These are phyloP conservation scores for Automeris io DNA, from an alignment of 2,888 invertebrate genomes.

Conservation along the genomic window DNA sequence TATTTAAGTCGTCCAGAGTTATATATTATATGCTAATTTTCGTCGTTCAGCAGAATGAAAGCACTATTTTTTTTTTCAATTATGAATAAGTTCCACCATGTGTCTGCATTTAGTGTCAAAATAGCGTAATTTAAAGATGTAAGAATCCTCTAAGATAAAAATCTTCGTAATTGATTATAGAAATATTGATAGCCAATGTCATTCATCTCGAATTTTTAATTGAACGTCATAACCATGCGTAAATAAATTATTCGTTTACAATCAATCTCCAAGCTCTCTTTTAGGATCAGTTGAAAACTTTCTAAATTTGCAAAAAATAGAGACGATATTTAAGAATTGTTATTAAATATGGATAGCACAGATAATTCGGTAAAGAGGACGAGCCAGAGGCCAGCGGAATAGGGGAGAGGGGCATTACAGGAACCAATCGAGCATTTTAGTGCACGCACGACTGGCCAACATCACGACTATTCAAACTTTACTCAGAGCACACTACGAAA, in stretches of 20 bases:
- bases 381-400: conserved; percentile 21
- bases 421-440: conserved; percentile 55
- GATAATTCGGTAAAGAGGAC: conserved; percentile 36
- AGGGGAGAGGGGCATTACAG: conserved; percentile 25
- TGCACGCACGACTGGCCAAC: conserved; percentile 64
- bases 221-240: too few species aligned
- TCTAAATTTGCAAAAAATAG: neutral
- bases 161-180: too few species aligned
- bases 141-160: too few species aligned
- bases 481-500: conserved; percentile 11
- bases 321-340: conserved; percentile 3
- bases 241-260: neutral
- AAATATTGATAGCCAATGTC: too few species aligned
- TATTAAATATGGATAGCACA: conserved; percentile 23
- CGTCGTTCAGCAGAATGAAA: too few species aligned
- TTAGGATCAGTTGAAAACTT: neutral
- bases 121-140: too few species aligned
- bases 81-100: too few species aligned
- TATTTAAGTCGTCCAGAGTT: too few species aligned
- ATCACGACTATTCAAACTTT: conserved; percentile 48
- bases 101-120: too few species aligned
- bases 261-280: neutral
- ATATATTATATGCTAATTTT: too few species aligned
- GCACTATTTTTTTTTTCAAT: too few species aligned
- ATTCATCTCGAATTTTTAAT: too few species aligned